Conservation (phyloP, 2,113 vertebrate species). For the mouse (Mus musculus) region GRCm39 chr14:123000001-123000500, state of each 20-base stretch:
- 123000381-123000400: conserved; percentile 53
- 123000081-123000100: conserved; percentile 67
- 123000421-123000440: neutral
- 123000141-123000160: conserved; percentile 48
- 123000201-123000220: conserved; percentile 44
- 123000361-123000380: conserved; percentile 58
- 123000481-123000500: neutral
- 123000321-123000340: conserved; percentile 53
- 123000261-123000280: conserved; percentile 50
- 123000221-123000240: conserved; percentile 62
- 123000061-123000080: conserved; percentile 55
- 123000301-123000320: conserved; percentile 62
- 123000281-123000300: conserved; percentile 61
- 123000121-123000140: conserved; percentile 61
- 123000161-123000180: conserved; percentile 22
- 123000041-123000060: neutral
- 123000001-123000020: neutral
- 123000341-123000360: conserved; percentile 62
- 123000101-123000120: conserved; percentile 51
- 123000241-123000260: conserved; percentile 61
- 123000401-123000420: conserved; percentile 37
- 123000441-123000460: neutral
- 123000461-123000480: conserved; percentile 30
- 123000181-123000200: conserved; percentile 47
- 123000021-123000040: conserved; percentile 45